Base-by-base conservation (phyloP, 2,888 invertebrate species). In the Toxonevra muliebris region DNA sequence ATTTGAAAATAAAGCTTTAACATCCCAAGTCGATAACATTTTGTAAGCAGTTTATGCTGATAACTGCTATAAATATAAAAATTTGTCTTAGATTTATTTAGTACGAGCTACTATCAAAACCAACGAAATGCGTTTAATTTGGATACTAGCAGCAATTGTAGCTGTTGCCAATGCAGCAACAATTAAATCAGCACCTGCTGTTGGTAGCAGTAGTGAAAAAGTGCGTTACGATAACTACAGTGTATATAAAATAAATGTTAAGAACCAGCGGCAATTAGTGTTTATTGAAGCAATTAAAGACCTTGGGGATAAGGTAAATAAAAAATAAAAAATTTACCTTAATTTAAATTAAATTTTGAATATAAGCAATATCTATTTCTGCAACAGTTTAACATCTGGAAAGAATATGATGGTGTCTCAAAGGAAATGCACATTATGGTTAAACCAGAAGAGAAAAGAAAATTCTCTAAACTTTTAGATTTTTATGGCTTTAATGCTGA, bases 341-440 rank as follows among this genome's bases (percentile, higher is more conserved):
- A 41, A 7, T 19, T 13, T 4, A 42, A 42, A 15, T 8, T 5
- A 12, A 50, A 40, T 50, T 55, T 30, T 8, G 2, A 13, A 43
- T 52, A 30, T 52, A 30, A 41, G 19, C 12, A 40, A 11, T 40
- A 17, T 63, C 5, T 40, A 62, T 15, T 12, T 12, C 59, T n/a
- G n/a, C n/a, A n/a, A 41, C 40, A 83, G 82, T 80, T 76, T 54
- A 77, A 80, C 15, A 69, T 83, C 19, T 83, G 82, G 82, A 83
- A 80, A 69, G 76, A 80, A 2, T 81, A 80, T 19, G 73, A 83
- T 40, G 82, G 84, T 4, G 81, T 83, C 64, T 81, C 83, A 1
- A 75, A 76, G 61, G 84, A 87, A 8, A 86, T 82, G 19, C 77
- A 89, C 61, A 82, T 91, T 2, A 89, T 91, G 89, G 89, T 92